phyloP scores from a whole-genome alignment of 2,888 invertebrate species.

The Ephialtes manifestator region DNA sequence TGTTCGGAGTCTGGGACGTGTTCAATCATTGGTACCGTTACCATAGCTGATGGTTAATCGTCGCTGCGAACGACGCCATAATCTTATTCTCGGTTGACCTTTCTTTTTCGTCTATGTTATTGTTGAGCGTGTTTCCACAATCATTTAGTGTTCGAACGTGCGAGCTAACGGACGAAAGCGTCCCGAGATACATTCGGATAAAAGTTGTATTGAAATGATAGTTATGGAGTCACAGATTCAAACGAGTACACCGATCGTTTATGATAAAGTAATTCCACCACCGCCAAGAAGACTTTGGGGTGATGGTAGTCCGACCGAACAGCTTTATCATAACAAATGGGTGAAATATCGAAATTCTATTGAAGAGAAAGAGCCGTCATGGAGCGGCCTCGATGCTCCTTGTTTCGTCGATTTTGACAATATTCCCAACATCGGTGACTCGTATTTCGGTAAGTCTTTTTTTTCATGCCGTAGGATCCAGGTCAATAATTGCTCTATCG shows the following conservation, averaged over 20 bases:
- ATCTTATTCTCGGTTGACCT: slow-evolving; percentile 24
- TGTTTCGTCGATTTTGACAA: slow-evolving; percentile 63
- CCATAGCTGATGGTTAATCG: no score
- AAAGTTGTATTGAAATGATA: neutral
- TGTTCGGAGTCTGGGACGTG: no score
- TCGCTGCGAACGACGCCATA: neutral
- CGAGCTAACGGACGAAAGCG: slow-evolving; percentile 19
- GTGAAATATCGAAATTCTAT: slow-evolving; percentile 60
- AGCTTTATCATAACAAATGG: slow-evolving; percentile 67
- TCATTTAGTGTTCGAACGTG: slow-evolving; percentile 2
- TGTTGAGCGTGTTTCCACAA: neutral
- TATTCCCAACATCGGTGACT: slow-evolving; percentile 53
- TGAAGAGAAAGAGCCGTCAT: slow-evolving; percentile 47
- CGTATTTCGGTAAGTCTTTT: slow-evolving; percentile 68
- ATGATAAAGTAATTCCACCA: slow-evolving; percentile 56
- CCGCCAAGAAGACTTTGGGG: slow-evolving; percentile 64
- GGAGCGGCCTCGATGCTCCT: slow-evolving; percentile 67
- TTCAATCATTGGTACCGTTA: no score
- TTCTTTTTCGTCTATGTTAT: slow-evolving; percentile 11
- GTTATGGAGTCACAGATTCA: slow-evolving; percentile 48
- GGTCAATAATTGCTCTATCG: neutral
- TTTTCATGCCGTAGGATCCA: neutral
- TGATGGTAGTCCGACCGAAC: slow-evolving; percentile 57
- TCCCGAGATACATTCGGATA: neutral
- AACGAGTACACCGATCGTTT: slow-evolving; percentile 68